Evolutionary conservation across 1,140 invertebrate genomes (phyloP), one percentile per base, ranked within the genome.

Genomic region (Chrysopa pallens): DNA sequence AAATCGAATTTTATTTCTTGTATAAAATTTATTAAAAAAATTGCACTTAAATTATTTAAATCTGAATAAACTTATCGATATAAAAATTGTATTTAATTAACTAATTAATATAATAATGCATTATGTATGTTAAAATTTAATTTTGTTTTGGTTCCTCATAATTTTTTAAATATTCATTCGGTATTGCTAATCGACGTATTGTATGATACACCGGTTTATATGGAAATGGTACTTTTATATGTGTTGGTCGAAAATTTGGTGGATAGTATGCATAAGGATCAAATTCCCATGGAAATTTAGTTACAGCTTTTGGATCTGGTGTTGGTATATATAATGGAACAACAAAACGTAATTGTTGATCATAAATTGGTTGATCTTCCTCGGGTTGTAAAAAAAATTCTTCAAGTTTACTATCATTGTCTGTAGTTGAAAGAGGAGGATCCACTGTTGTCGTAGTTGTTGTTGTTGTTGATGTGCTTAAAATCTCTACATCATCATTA

Each of bases 331-430:
- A 23, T 23, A 56, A 49, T n/a, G 55, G 58, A 31, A 59, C 46
- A 11, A 60, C 52, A 42, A 60, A 54, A 44, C 48, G 50, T 31
- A 60, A 40, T 47, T 57, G 51, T 40, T 56, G 50, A 8, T 49
- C 50, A 23, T 46, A 47, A n/a, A 48, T 27, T n/a, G 36, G 38
- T 36, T 43, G 42, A 12, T 43, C 15, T 8, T 47, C 40, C n/a
- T 47, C 45, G 28, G 29, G 8, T 40, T 42, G n/a, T 46, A 12
- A 15, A 23, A 23, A 23, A 23, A 23, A 23, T 23, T 23, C 17
- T 23, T 23, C 17, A 23, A 23, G 17, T 23, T 23, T 23, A 23
- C 17, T 23, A 23, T 23, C 17, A 23, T 5, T 23, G 2, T 23
- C 17, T 5, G 17, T 23, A 3, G 17, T 23, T 23, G 17, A 4